These are phyloP conservation scores for Malaclemys terrapin DNA, from an alignment of 2,113 vertebrate genomes.

Conservation along the genomic window DNA sequence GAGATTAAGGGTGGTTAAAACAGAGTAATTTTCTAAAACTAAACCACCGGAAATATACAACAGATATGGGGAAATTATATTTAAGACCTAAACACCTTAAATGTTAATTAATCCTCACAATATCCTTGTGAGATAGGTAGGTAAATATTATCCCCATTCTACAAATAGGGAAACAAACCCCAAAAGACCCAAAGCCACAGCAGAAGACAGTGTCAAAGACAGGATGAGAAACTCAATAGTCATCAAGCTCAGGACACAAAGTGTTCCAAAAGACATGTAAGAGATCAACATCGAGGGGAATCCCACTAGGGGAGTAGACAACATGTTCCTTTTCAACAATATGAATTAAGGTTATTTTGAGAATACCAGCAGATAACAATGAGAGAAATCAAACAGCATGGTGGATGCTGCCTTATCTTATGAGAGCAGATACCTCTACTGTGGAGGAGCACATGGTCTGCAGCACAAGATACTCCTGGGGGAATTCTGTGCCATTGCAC, in stretches of 20 bases:
- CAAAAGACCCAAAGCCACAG: conserved; percentile 50
- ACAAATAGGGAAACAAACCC: conserved; percentile 5
- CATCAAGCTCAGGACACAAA: conserved; percentile 73
- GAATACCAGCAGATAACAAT: conserved; percentile 8
- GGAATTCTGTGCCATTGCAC: too few relatives aligned
- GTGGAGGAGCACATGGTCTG: background rate
- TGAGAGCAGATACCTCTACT: background rate
- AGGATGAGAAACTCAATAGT: conserved; percentile 68
- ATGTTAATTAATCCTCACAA: conserved; percentile 16
- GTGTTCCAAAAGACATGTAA: conserved; percentile 68
- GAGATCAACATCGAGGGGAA: conserved; percentile 57
- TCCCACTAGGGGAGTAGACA: conserved; percentile 54
- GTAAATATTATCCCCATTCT: background rate
- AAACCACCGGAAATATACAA: conserved; percentile 17
- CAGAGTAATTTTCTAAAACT: background rate
- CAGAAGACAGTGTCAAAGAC: conserved; percentile 52
- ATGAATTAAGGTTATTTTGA: conserved; percentile 60
- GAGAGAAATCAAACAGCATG: background rate
- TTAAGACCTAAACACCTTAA: background rate
- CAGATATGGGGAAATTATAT: conserved; percentile 4
- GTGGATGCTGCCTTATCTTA: background rate
- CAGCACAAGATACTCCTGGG: background rate
- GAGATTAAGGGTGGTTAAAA: background rate
- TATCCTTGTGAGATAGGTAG: background rate
- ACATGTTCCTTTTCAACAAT: conserved; percentile 38